Percentiles rank a stretch among this genome's conserved stretches.
Evolutionary conservation across 2,797 vertebrate genomes (phyloP).

Genomic region (Chelmon rostratus): DNA sequence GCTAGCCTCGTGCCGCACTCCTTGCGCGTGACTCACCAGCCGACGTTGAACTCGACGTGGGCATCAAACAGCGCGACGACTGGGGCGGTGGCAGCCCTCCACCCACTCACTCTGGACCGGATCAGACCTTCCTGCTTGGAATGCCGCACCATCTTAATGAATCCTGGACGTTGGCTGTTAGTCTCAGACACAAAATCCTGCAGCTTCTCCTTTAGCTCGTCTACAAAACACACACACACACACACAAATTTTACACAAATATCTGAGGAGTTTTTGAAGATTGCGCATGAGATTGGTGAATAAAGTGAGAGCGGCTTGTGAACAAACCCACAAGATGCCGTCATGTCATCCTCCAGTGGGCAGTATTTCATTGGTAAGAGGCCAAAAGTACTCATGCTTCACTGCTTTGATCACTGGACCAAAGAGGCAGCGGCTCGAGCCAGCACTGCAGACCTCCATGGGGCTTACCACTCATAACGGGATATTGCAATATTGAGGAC

Average conservation of each 20-base stretch:
- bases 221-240: constrained; percentile 78
- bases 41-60: constrained; percentile 96
- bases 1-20: constrained; percentile 35
- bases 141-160: constrained; percentile 96
- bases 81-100: constrained; percentile 93
- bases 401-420: constrained; percentile 77
- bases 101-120: constrained; percentile 96
- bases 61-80: constrained; percentile 98
- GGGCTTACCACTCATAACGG: constrained; percentile 62
- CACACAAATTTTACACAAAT: constrained; percentile 28
- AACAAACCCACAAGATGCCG: constrained; percentile 65
- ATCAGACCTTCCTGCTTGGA: constrained; percentile 96
- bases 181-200: constrained; percentile 91
- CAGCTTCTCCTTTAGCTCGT: constrained; percentile 95
- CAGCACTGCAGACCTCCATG: constrained; percentile 63
- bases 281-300: constrained; percentile 42
- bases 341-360: constrained; percentile 64
- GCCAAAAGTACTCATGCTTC: constrained; percentile 68
- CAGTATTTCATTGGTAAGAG: constrained; percentile 68
- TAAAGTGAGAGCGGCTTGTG: constrained; percentile 47
- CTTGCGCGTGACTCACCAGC: constrained; percentile 90
- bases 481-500: constrained; percentile 69
- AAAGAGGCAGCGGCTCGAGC: constrained; percentile 68
- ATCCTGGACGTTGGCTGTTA: constrained; percentile 90
- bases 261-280: constrained; percentile 35